Conservation (phyloP, 2,888 invertebrate genomes). For the Aphodius sticticus region DNA sequence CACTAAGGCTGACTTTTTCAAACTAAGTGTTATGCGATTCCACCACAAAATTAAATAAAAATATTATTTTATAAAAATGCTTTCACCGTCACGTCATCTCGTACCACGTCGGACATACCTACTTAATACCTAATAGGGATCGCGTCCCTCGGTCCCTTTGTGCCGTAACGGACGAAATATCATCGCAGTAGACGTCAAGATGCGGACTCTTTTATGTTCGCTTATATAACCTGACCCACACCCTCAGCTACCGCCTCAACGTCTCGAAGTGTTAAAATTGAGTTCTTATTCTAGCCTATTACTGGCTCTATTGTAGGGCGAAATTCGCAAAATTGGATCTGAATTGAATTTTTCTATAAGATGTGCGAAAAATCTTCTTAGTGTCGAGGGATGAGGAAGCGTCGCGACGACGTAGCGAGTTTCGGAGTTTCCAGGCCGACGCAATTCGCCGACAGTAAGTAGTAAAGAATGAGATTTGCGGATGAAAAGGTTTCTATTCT, state of each 20-base stretch:
- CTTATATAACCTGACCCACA: background rate
- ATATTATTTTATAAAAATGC: background rate
- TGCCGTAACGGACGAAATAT: background rate
- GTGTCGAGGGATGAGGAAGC: constrained; percentile 25
- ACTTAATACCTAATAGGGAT: background rate
- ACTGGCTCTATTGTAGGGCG: constrained; percentile 52
- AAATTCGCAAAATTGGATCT: constrained; percentile 58
- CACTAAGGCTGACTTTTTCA: too few species aligned
- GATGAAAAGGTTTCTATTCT: constrained; percentile 31
- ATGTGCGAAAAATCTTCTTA: constrained; percentile 41
- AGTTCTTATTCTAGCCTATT: constrained; percentile 51
- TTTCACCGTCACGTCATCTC: background rate
- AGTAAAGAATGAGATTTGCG: constrained; percentile 28
- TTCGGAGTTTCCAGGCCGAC: constrained; percentile 21
- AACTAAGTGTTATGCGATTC: too few species aligned
- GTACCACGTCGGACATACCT: background rate
- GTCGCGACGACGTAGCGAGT: constrained; percentile 28
- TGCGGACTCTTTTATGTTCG: background rate
- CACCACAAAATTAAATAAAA: background rate
- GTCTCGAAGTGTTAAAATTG: constrained; percentile 48
- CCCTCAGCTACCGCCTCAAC: background rate
- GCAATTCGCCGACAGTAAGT: constrained; percentile 13
- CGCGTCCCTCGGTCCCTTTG: background rate
- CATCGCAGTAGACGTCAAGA: background rate
- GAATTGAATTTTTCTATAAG: constrained; percentile 53